Base-by-base conservation (phyloP, 1,140 invertebrate genomes). In the Ericerus pela region DNA sequence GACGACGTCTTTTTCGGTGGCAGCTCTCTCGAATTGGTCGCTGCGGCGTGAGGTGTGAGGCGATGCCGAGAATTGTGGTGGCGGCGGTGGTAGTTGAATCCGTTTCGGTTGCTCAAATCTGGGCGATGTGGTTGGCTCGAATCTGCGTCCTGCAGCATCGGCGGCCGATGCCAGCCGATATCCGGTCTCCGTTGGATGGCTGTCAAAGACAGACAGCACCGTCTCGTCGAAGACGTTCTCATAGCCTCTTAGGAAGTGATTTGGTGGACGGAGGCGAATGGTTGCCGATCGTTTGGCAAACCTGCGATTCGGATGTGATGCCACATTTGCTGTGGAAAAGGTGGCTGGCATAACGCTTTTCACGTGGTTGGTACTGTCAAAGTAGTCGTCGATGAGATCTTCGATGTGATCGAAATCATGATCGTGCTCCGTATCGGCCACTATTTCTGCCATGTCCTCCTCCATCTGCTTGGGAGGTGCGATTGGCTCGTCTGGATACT, bases 201-300 rank as follows among this genome's bases (percentile, higher is more conserved):
- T 56, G 33, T 57, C 38, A 28, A 60, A 60, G n/a, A 60, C 36
- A 6, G 51, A 51, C 55, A 54, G 28, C 31, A 57, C 51, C 1
- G 12, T 57, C 29, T 51, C 53, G 26, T 52, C 53, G 33, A 60
- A 60, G n/a, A 60, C n/a, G 31, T 60, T 29, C 28, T 51, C 41
- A 29, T 57, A 57, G 18, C 55, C 59, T 1, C 12, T 53, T n/a
- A 60, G 56, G 22, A 60, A 60, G 24, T 58, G 29, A 8, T 14
- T 41, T n/a, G 37, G 20, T 14, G 10, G 2, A 8, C 22, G 16
- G 18, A 0, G 14, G 18, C 16, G 27, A 27, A 14, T 41, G 1
- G 6, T 30, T 24, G 36, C n/a, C 28, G 14, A 29, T n/a, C 53
- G 16, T 47, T 58, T 54, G 6, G n/a, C n/a, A n/a, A n/a, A 16